Percentiles rank a stretch among this genome's conserved stretches.
Evolutionary conservation across 2,797 vertebrate genomes (phyloP).

Genomic region (Ptychadena robeensis): DNA sequence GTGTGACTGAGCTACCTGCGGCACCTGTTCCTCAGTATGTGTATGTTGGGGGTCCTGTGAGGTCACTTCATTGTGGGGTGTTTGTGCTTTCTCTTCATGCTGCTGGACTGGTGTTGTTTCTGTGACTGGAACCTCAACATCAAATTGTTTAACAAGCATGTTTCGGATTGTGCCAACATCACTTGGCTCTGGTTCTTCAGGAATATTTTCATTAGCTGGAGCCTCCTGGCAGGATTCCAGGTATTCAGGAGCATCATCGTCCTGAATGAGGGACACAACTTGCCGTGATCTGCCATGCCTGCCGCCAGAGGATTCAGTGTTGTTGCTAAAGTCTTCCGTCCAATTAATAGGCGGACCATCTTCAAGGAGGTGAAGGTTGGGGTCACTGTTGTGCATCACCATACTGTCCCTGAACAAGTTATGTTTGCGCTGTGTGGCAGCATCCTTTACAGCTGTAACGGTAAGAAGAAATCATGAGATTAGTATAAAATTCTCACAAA

Average conservation of each 20-base stretch:
- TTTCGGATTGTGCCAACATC: slow-evolving; percentile 77
- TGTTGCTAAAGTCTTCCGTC: slow-evolving; percentile 75
- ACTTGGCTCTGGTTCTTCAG: slow-evolving; percentile 72
- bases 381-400: slow-evolving; percentile 91
- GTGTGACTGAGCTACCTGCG: neutral
- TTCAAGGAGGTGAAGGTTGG: slow-evolving; percentile 88
- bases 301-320: slow-evolving; percentile 37
- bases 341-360: slow-evolving; percentile 84
- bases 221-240: slow-evolving; percentile 79
- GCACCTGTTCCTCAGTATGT: neutral
- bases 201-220: slow-evolving; percentile 78
- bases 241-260: slow-evolving; percentile 74
- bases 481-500: neutral
- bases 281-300: slow-evolving; percentile 81
- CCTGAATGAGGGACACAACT: slow-evolving; percentile 91
- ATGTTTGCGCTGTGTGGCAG: slow-evolving; percentile 91
- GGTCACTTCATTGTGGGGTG: too few species aligned
- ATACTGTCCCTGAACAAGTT: slow-evolving; percentile 97
- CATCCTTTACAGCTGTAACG: slow-evolving; percentile 91
- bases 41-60: neutral
- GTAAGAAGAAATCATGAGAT: neutral
- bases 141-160: slow-evolving; percentile 77
- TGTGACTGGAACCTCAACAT: slow-evolving; percentile 55
- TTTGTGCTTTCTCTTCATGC: neutral
- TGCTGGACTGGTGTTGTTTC: neutral